phyloP scores from a whole-genome alignment of 1,140 invertebrate species.

The Drosophila paulistorum region DNA sequence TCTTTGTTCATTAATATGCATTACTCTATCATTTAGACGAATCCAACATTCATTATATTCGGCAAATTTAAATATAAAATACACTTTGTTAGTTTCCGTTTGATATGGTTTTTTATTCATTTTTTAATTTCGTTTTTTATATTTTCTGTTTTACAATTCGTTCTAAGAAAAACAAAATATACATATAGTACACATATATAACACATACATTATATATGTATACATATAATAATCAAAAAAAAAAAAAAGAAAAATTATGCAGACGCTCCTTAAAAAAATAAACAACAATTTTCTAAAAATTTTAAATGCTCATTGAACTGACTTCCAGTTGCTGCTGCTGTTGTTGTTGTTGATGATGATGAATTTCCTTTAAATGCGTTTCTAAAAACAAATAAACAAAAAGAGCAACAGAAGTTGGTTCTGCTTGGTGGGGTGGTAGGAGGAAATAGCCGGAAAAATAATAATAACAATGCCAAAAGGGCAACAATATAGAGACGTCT shows the following conservation, averaged over 20 bases:
- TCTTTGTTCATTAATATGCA: too few species aligned
- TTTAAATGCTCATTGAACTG: slow-evolving; percentile 64
- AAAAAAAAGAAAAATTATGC: slow-evolving; percentile 33
- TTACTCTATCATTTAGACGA: too few species aligned
- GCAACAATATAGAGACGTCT: slow-evolving; percentile 16
- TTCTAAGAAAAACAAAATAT: slow-evolving; percentile 61
- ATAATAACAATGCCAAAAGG: slow-evolving; percentile 47
- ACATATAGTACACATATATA: too few species aligned
- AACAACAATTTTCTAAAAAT: slow-evolving; percentile 27
- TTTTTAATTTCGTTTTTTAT: slow-evolving; percentile 56
- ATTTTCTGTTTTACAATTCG: slow-evolving; percentile 77
- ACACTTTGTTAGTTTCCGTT: not conserved
- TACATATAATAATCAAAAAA: slow-evolving; percentile 1
- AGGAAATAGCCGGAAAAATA: slow-evolving; percentile 31
- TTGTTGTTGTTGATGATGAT: slow-evolving; percentile 9
- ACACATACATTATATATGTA: too few species aligned
- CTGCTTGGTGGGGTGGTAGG: not conserved
- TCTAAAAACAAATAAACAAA: slow-evolving; percentile 21
- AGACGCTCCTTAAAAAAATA: slow-evolving; percentile 38
- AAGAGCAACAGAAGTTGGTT: slow-evolving; percentile 24
- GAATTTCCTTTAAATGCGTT: slow-evolving; percentile 59
- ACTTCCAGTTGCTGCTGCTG: slow-evolving; percentile 32
- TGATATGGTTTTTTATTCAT: slow-evolving; percentile 26
- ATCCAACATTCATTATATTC: too few species aligned
- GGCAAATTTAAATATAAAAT: too few species aligned